Conservation (phyloP, 2,797 vertebrate genomes). For the Anguilla obscura region DNA sequence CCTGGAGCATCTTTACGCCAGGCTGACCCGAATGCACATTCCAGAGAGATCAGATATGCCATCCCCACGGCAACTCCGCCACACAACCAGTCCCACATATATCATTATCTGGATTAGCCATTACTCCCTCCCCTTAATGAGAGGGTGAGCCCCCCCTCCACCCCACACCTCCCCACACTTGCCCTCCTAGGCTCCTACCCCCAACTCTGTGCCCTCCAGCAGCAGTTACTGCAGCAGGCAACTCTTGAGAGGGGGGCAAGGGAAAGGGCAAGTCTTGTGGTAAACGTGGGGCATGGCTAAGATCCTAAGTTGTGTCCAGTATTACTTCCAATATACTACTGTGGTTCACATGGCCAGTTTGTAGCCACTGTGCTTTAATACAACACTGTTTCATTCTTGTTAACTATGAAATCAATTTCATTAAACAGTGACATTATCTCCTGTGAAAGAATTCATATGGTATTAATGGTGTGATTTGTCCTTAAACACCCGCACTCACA, state of each 20-base stretch:
- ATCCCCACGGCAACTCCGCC: constrained; percentile 41
- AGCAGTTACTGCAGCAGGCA: constrained; percentile 20
- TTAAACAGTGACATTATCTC: background rate
- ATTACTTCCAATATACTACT: background rate
- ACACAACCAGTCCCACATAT: constrained; percentile 42
- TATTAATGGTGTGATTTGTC: background rate
- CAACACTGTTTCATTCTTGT: background rate
- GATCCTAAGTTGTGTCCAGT: background rate
- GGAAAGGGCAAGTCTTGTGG: background rate
- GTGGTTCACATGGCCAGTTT: background rate
- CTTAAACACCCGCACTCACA: background rate
- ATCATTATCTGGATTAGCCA: constrained; percentile 48
- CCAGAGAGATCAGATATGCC: constrained; percentile 44
- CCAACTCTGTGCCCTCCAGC: constrained; percentile 12
- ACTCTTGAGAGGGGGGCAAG: background rate
- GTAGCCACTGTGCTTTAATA: background rate
- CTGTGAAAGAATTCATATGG: no score
- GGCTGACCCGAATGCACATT: constrained; percentile 37
- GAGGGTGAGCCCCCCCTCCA: constrained; percentile 20
- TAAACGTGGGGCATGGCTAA: background rate
- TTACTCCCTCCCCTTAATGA: constrained; percentile 24
- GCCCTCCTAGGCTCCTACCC: constrained; percentile 26
- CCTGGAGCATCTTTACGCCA: constrained; percentile 8
- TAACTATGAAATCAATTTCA: background rate
- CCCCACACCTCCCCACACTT: constrained; percentile 23